A percentile compares a stretch with the other conserved stretches of the same genome.
Evolutionary conservation across 2,888 invertebrate genomes (phyloP).

Genomic region (Cordilura impudica): DNA sequence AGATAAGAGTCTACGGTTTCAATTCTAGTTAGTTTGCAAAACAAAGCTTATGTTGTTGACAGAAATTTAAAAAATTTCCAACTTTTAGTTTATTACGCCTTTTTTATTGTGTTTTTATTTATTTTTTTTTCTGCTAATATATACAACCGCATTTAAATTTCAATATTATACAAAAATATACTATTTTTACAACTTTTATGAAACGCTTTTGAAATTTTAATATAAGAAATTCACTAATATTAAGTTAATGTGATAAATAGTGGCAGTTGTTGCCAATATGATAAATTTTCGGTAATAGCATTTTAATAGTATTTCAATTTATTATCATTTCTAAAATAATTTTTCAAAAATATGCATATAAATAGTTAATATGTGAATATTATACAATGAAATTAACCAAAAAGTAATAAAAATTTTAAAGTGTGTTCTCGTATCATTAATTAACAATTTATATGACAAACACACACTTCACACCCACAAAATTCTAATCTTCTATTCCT

Average conservation of each 20-base stretch:
- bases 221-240: conserved; percentile 12
- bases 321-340: conserved; percentile 31
- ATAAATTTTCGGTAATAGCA: conserved; percentile 62
- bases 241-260: neutral
- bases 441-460: too few relatives aligned
- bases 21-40: too few relatives aligned
- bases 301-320: conserved; percentile 64
- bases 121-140: neutral
- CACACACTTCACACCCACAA: too few relatives aligned
- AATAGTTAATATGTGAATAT: too few relatives aligned
- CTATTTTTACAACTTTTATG: conserved; percentile 36
- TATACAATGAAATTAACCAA: too few relatives aligned
- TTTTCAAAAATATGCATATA: conserved; percentile 15
- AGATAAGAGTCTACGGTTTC: too few relatives aligned
- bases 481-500: too few relatives aligned
- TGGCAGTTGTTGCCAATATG: neutral
- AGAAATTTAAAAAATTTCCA: too few relatives aligned
- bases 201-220: conserved; percentile 32
- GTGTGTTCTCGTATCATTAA: too few relatives aligned
- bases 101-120: neutral
- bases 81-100: neutral
- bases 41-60: too few relatives aligned
- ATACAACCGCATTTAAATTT: neutral
- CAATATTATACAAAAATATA: conserved; percentile 13
- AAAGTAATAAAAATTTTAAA: too few relatives aligned